Percentiles rank a stretch among this genome's conserved stretches.
phyloP scores from a whole-genome alignment of 2,113 vertebrate genomes.

The Sphaerodactylus townsendi region DNA sequence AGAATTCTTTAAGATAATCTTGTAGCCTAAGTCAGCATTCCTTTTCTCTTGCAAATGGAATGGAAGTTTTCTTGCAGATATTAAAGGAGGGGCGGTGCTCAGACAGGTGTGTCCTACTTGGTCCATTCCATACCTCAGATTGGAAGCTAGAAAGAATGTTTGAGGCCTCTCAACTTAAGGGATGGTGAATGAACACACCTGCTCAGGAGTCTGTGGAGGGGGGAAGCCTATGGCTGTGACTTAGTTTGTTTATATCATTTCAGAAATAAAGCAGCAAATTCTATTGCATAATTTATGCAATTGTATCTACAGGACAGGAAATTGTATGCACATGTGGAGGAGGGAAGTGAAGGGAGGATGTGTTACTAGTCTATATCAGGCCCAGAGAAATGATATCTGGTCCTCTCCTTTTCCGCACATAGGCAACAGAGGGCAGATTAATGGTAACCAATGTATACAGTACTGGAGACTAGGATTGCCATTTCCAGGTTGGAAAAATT shows the following conservation, averaged over 20 bases:
- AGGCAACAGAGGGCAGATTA: background rate
- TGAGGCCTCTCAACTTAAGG: background rate
- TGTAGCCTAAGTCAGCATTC: slow-evolving; percentile 8
- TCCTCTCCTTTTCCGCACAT: background rate
- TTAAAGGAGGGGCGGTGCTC: background rate
- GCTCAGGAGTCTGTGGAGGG: no score
- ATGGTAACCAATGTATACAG: background rate
- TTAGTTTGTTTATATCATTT: no score
- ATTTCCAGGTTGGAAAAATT: no score
- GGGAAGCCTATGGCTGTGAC: no score
- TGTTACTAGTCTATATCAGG: no score
- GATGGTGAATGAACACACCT: no score
- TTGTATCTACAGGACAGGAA: no score
- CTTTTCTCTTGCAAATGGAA: slow-evolving; percentile 15
- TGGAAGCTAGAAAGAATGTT: background rate
- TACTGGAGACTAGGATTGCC: background rate
- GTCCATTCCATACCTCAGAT: background rate
- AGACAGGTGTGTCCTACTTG: background rate
- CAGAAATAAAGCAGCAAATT: no score
- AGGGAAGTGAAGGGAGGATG: no score
- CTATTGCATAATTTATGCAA: no score
- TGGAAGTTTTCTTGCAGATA: background rate
- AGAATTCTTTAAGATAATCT: background rate
- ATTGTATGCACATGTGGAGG: no score
- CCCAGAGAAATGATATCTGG: background rate